phyloP scores from a whole-genome alignment of 2,113 vertebrate species.

The Pseudonaja textilis region DNA sequence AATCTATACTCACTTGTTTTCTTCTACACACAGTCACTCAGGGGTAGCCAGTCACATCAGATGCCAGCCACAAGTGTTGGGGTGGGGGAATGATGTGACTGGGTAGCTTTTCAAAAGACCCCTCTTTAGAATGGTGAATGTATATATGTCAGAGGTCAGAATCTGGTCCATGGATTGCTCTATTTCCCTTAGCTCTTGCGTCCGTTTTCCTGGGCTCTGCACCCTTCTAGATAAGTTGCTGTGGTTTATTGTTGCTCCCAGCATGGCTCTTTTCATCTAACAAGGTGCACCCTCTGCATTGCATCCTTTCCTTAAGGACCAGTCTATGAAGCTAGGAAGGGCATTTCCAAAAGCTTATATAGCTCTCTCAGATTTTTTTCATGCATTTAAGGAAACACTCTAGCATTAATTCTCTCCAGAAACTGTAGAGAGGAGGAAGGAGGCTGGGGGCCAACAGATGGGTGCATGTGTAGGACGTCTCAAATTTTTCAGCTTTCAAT shows the following conservation, averaged over 20 bases:
- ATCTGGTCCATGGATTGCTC: too few relatives aligned
- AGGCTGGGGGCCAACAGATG: not conserved
- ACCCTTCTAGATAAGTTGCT: not conserved
- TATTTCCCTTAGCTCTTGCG: not conserved
- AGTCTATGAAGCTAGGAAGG: not conserved
- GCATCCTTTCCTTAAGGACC: not conserved
- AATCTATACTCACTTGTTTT: not conserved
- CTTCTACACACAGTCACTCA: not conserved
- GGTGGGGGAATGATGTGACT: not conserved
- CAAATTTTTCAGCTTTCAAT: too few relatives aligned
- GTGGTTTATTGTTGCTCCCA: not conserved
- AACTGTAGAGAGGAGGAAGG: not conserved
- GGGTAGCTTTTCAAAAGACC: not conserved
- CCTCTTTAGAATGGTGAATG: not conserved
- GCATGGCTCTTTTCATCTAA: not conserved
- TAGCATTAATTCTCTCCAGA: not conserved
- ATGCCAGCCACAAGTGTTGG: not conserved
- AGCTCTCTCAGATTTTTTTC: not conserved
- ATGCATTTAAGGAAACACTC: not conserved
- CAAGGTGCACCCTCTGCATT: not conserved
- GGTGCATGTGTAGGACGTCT: not conserved
- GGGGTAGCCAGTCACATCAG: not conserved
- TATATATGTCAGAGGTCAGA: not conserved
- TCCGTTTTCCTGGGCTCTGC: not conserved
- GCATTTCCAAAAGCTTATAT: not conserved